Evolutionary conservation across 2,797 vertebrate genomes (phyloP).

Genomic region (Thripadectes ignobilis): DNA sequence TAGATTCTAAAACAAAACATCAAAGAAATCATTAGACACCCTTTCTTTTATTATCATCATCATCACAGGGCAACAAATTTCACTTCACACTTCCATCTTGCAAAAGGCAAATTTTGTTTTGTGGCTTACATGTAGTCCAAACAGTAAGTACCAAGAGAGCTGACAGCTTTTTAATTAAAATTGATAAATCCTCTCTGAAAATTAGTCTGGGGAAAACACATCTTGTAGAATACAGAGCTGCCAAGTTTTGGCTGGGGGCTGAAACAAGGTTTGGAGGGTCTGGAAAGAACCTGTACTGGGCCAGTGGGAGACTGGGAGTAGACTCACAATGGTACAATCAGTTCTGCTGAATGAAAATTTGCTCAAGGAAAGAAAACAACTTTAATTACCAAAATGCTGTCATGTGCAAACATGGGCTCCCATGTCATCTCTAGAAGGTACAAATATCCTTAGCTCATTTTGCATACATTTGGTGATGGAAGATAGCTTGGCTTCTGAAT

Average conservation of each 20-base stretch:
- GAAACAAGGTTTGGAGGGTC: background rate
- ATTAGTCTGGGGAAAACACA: constrained; percentile 54
- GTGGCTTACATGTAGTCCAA: constrained; percentile 36
- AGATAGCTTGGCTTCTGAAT: background rate
- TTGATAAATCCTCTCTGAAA: constrained; percentile 68
- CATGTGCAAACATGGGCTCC: background rate
- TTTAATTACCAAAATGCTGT: constrained; percentile 51
- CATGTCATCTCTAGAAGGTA: background rate
- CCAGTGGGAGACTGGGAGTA: constrained; percentile 31
- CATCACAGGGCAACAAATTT: background rate
- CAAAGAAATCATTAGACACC: background rate
- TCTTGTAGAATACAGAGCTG: constrained; percentile 43
- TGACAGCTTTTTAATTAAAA: constrained; percentile 74
- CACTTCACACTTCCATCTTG: background rate
- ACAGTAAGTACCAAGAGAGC: constrained; percentile 22
- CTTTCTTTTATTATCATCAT: background rate
- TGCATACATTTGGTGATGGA: background rate
- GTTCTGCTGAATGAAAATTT: constrained; percentile 51
- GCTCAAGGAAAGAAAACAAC: constrained; percentile 51
- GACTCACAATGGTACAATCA: constrained; percentile 19
- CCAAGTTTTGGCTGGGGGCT: constrained; percentile 56
- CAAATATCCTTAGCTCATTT: constrained; percentile 31
- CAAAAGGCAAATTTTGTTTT: constrained; percentile 28
- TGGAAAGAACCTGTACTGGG: constrained; percentile 9
- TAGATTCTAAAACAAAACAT: background rate